A percentile compares a stretch with the other conserved stretches of the same genome.
Evolutionary conservation across 2,888 invertebrate genomes (phyloP).

Genomic region (Arrhopalites spinosus): DNA sequence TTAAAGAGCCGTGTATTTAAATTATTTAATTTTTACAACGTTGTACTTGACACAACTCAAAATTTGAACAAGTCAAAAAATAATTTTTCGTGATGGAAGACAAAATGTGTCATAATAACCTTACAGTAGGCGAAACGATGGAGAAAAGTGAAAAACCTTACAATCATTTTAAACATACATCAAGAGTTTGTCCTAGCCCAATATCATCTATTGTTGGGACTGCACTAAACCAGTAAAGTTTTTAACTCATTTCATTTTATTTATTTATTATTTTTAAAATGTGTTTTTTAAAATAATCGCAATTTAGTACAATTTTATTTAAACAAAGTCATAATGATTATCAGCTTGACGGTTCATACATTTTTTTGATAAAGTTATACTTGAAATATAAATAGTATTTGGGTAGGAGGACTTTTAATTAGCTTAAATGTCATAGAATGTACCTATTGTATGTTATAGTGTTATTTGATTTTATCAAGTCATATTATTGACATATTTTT

Average conservation of each 20-base stretch:
- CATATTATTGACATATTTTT: too few relatives aligned
- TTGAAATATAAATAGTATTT: too few relatives aligned
- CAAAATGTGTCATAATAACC: slow-evolving; percentile 12
- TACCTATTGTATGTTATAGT: too few relatives aligned
- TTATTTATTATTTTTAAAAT: slow-evolving; percentile 37
- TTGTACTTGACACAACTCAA: not conserved
- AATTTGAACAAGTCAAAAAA: not conserved
- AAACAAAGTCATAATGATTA: too few relatives aligned
- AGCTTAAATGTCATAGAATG: too few relatives aligned
- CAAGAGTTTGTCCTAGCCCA: slow-evolving; percentile 52
- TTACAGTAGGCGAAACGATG: not conserved
- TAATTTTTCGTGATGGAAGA: slow-evolving; percentile 11
- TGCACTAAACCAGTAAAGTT: slow-evolving; percentile 53
- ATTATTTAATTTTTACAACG: not conserved
- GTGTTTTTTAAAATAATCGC: not conserved
- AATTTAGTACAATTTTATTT: too few relatives aligned
- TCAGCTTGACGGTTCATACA: too few relatives aligned
- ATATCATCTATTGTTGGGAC: slow-evolving; percentile 55
- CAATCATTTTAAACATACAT: slow-evolving; percentile 17
- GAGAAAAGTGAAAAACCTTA: slow-evolving; percentile 16
- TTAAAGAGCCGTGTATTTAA: not conserved
- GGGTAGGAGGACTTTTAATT: too few relatives aligned
- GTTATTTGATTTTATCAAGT: too few relatives aligned
- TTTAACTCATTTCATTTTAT: not conserved
- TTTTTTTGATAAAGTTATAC: too few relatives aligned